phyloP scores from a whole-genome alignment of 2,888 invertebrate species.

The Lordiphosa andalusiaca region DNA sequence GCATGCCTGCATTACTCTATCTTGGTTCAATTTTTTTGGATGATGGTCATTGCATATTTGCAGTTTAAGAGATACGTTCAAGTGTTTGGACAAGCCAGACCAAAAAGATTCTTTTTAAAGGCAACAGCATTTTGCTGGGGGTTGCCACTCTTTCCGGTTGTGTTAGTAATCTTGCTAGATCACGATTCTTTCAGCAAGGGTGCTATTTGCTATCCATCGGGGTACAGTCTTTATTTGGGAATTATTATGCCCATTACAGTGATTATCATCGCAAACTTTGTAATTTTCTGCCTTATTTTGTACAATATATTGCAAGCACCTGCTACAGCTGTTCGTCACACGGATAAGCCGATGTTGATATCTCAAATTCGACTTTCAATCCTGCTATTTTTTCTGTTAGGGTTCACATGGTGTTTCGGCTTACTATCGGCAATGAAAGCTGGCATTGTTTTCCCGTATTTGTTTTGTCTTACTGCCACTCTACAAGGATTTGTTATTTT shows the following conservation, averaged over 20 bases:
- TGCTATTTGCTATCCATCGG: slow-evolving; percentile 82
- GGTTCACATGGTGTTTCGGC: slow-evolving; percentile 84
- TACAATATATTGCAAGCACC: slow-evolving; percentile 81
- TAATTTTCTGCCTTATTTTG: slow-evolving; percentile 82
- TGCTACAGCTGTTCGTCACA: slow-evolving; percentile 81
- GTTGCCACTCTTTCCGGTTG: slow-evolving; percentile 82
- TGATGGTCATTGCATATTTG: slow-evolving; percentile 85
- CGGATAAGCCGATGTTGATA: slow-evolving; percentile 63
- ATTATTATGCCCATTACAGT: slow-evolving; percentile 82
- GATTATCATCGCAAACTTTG: slow-evolving; percentile 82
- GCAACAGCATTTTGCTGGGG: slow-evolving; percentile 85
- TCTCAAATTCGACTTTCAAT: slow-evolving; percentile 82
- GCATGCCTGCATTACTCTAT: slow-evolving; percentile 85
- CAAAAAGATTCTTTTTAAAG: slow-evolving; percentile 84
- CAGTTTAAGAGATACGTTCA: slow-evolving; percentile 86
- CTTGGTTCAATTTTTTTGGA: slow-evolving; percentile 86
- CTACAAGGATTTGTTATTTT: slow-evolving; percentile 84
- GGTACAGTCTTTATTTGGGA: slow-evolving; percentile 81
- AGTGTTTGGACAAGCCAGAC: slow-evolving; percentile 82
- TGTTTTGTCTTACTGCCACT: slow-evolving; percentile 84
- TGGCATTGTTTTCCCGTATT: slow-evolving; percentile 82
- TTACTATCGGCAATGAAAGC: slow-evolving; percentile 81
- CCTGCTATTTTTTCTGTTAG: slow-evolving; percentile 83
- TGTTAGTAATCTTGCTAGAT: slow-evolving; percentile 80
- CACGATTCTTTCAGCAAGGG: slow-evolving; percentile 81